These are phyloP conservation scores for Genyomyrus donnyi DNA, from an alignment of 2,113 vertebrate species.

Conservation along the genomic window DNA sequence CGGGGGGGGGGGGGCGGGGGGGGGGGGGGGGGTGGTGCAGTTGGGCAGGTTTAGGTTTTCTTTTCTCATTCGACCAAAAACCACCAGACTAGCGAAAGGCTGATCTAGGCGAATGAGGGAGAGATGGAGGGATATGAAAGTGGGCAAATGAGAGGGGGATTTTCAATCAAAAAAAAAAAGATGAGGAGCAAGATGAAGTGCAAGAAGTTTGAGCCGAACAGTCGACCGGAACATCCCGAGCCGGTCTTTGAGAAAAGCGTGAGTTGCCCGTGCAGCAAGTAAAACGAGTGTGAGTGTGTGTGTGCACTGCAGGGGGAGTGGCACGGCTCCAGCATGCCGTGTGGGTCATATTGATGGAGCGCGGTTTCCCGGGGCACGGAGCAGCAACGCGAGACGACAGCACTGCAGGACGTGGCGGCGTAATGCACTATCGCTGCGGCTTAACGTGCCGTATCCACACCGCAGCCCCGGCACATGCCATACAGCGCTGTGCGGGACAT, in stretches of 20 bases:
- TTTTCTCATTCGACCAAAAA: not conserved
- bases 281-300: not conserved
- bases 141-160: not conserved
- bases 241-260: not conserved
- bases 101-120: not conserved
- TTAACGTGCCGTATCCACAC: not conserved
- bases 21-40: not conserved
- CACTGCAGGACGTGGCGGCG: not conserved
- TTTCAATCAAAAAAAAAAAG: not conserved
- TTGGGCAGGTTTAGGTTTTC: not conserved
- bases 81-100: not conserved
- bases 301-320: not conserved
- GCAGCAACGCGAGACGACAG: not conserved
- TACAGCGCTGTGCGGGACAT: not conserved
- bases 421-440: not conserved
- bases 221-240: not conserved
- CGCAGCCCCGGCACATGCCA: not conserved
- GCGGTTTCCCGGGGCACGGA: not conserved
- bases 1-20: not conserved
- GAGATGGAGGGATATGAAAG: not conserved
- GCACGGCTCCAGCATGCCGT: not conserved
- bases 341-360: not conserved
- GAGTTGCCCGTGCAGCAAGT: not conserved
- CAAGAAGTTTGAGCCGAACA: not conserved
- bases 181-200: not conserved